Percentiles rank a stretch among this genome's conserved stretches.
These are phyloP conservation scores for Sciurus vulgaris DNA, from an alignment of 2,797 vertebrate genomes.

Conservation along the genomic window DNA sequence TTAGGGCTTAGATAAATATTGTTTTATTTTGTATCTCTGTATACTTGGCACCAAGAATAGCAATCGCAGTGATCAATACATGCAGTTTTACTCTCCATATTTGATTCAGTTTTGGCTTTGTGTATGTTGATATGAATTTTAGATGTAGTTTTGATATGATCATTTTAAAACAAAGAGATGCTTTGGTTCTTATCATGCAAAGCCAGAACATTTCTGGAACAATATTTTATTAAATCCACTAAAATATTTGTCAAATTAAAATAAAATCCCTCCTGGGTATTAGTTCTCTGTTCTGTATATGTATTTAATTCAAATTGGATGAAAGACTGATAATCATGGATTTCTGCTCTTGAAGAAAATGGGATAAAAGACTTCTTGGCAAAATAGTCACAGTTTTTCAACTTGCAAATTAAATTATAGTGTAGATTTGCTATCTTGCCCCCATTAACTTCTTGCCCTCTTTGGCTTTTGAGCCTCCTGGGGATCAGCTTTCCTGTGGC, in stretches of 20 bases:
- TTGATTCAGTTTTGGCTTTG: constrained; percentile 36
- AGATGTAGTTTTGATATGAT: not conserved
- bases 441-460: constrained; percentile 79
- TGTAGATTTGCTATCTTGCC: constrained; percentile 77
- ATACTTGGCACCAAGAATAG: not conserved
- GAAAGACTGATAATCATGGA: constrained; percentile 60
- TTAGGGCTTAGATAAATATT: not conserved
- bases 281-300: constrained; percentile 35
- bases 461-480: constrained; percentile 41
- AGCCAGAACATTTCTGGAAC: constrained; percentile 30
- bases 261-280: constrained; percentile 45
- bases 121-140: constrained; percentile 42
- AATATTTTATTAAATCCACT: constrained; percentile 56
- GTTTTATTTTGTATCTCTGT: not conserved
- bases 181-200: constrained; percentile 46
- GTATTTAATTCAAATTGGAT: constrained; percentile 72
- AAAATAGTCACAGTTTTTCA: constrained; percentile 78
- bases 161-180: constrained; percentile 32
- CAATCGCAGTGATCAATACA: not conserved
- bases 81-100: not conserved
- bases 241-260: constrained; percentile 72
- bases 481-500: constrained; percentile 60
- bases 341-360: constrained; percentile 70
- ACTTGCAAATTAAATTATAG: constrained; percentile 80
- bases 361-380: constrained; percentile 69